Percentiles rank a stretch among this genome's conserved stretches.
These are phyloP conservation scores for Beris chalybata DNA, from an alignment of 2,888 invertebrate genomes.

Conservation along the genomic window DNA sequence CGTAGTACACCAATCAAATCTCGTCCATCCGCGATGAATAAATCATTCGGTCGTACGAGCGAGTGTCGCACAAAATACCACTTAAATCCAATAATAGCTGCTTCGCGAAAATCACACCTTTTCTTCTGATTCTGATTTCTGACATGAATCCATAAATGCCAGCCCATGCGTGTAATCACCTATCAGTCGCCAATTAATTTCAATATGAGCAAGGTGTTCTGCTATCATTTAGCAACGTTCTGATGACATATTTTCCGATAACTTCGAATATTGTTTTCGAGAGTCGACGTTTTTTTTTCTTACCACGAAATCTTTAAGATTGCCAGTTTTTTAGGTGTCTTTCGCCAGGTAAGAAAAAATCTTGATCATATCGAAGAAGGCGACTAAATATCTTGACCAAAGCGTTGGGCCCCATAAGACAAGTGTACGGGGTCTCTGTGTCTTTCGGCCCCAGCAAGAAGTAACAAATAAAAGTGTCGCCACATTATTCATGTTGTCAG, in stretches of 20 bases:
- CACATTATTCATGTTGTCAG: constrained; percentile 33
- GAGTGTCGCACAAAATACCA: constrained; percentile 29
- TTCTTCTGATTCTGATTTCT: constrained; percentile 31
- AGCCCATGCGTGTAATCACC: constrained; percentile 24
- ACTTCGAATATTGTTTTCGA: constrained; percentile 18
- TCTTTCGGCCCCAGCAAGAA: neutral
- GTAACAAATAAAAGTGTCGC: constrained; percentile 32
- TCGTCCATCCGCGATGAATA: constrained; percentile 15
- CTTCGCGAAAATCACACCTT: constrained; percentile 29
- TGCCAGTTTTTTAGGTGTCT: neutral
- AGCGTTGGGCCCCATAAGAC: neutral
- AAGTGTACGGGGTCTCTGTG: neutral
- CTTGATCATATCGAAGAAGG: constrained; percentile 13
- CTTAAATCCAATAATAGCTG: constrained; percentile 19
- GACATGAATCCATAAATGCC: constrained; percentile 31
- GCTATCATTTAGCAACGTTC: constrained; percentile 27
- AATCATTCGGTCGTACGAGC: constrained; percentile 18
- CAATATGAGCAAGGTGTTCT: constrained; percentile 19
- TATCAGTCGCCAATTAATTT: constrained; percentile 30
- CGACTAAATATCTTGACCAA: constrained; percentile 7
- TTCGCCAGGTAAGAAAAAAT: constrained; percentile 3
- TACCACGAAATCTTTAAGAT: neutral
- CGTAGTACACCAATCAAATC: neutral
- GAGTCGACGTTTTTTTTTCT: no score
- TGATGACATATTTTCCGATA: constrained; percentile 26